phyloP scores from a whole-genome alignment of 2,888 invertebrate genomes.

The Mythimna lalbum region DNA sequence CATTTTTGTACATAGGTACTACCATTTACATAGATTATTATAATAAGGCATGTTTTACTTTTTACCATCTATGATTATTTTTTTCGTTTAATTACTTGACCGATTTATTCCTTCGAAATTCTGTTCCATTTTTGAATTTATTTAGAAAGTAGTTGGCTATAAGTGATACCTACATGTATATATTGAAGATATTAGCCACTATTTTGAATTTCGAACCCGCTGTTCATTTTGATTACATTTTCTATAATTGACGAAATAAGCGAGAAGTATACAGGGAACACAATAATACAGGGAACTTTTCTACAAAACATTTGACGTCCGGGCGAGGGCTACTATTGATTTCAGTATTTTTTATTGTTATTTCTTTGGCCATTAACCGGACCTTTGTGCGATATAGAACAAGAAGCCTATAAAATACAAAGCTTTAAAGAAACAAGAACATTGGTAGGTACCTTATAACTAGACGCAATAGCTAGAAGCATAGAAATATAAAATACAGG shows the following conservation, averaged over 20 bases:
- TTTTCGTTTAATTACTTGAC: too few species aligned
- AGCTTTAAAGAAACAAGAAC: conserved; percentile 16
- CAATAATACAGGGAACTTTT: conserved; percentile 7
- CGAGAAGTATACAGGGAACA: neutral
- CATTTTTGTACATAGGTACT: too few species aligned
- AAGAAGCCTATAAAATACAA: conserved; percentile 34
- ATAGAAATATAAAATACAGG: too few species aligned
- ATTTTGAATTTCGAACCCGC: neutral
- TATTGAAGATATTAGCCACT: too few species aligned
- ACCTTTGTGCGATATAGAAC: conserved; percentile 39
- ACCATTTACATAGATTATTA: too few species aligned
- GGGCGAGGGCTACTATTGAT: conserved; percentile 18
- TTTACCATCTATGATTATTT: too few species aligned
- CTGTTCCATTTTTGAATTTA: too few species aligned
- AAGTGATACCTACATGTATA: too few species aligned
- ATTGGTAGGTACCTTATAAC: neutral
- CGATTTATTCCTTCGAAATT: too few species aligned
- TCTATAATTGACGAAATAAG: conserved; percentile 10
- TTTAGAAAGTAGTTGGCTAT: too few species aligned
- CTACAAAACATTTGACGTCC: conserved; percentile 6
- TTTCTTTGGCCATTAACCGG: conserved; percentile 27
- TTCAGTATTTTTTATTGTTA: conserved; percentile 49
- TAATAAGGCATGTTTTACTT: too few species aligned
- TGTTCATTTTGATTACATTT: conserved; percentile 1
- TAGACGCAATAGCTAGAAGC: too few species aligned